Percentiles rank a stretch among this genome's conserved stretches.
These are phyloP conservation scores for Protosalanx chinensis DNA, from an alignment of 2,797 vertebrate genomes.

Conservation along the genomic window DNA sequence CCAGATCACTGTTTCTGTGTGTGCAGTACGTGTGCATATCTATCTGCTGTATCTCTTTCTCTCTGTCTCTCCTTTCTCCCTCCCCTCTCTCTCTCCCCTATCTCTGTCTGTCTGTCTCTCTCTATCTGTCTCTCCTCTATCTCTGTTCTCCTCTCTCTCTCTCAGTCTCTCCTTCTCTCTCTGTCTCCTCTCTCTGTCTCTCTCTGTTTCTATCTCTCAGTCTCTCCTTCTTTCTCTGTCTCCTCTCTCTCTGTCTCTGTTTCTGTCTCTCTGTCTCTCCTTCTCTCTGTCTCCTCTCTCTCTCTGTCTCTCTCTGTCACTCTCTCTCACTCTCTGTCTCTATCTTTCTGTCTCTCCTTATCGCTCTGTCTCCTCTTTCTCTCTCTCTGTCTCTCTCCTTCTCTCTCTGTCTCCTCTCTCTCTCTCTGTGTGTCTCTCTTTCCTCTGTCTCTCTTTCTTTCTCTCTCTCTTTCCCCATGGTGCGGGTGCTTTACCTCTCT, in stretches of 20 bases:
- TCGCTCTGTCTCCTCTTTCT: background rate
- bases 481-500: constrained; percentile 69
- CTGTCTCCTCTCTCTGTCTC: background rate
- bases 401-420: too few relatives aligned
- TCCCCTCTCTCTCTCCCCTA: background rate
- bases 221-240: background rate
- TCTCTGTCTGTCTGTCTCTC: background rate
- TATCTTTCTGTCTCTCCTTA: background rate
- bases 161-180: background rate
- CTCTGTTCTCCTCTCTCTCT: background rate
- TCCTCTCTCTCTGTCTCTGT: background rate
- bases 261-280: background rate
- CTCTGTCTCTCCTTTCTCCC: background rate
- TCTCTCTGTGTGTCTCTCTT: background rate
- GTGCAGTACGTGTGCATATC: background rate
- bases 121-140: background rate
- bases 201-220: background rate
- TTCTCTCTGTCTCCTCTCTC: too few relatives aligned
- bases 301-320: too few relatives aligned
- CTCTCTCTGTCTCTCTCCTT: too few relatives aligned
- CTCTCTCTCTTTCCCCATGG: background rate
- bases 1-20: background rate
- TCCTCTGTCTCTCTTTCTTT: background rate
- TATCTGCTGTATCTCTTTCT: background rate
- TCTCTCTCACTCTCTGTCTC: too few relatives aligned